These are phyloP conservation scores for Lontra canadensis DNA, from an alignment of 2,113 vertebrate species.

Conservation along the genomic window DNA sequence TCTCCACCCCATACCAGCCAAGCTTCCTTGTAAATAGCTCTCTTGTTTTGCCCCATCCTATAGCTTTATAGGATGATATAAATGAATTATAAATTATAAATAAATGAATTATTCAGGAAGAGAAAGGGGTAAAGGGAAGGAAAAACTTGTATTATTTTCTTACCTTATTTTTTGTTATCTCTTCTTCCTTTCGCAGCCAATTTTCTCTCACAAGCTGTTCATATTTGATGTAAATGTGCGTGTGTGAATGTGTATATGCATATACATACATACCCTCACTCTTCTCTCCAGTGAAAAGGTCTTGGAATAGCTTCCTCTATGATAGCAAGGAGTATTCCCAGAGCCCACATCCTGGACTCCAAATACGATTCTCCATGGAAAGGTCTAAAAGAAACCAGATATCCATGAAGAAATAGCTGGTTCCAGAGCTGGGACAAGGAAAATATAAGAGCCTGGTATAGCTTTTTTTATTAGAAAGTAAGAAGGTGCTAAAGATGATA, in stretches of 20 bases:
- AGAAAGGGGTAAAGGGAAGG: not conserved
- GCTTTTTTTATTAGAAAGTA: not conserved
- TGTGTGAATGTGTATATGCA: not conserved
- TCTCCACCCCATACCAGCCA: not conserved
- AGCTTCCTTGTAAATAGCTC: not conserved
- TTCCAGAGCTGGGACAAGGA: not conserved
- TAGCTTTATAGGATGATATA: not conserved
- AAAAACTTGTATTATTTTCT: not conserved
- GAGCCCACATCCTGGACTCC: not conserved
- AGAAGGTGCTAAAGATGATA: not conserved
- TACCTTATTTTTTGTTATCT: not conserved
- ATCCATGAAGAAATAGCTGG: not conserved
- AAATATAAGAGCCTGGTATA: not conserved
- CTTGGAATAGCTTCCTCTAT: not conserved
- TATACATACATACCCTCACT: not conserved
- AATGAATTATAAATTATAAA: too few species aligned
- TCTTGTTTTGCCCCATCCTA: not conserved
- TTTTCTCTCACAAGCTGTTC: not conserved
- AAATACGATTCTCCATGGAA: not conserved
- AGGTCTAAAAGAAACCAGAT: not conserved
- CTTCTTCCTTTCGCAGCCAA: not conserved
- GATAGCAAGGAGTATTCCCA: not conserved
- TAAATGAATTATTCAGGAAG: not conserved
- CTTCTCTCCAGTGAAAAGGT: not conserved
- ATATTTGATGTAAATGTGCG: not conserved